Conservation (phyloP, 2,113 vertebrate species). For the Merops nubicus region DNA sequence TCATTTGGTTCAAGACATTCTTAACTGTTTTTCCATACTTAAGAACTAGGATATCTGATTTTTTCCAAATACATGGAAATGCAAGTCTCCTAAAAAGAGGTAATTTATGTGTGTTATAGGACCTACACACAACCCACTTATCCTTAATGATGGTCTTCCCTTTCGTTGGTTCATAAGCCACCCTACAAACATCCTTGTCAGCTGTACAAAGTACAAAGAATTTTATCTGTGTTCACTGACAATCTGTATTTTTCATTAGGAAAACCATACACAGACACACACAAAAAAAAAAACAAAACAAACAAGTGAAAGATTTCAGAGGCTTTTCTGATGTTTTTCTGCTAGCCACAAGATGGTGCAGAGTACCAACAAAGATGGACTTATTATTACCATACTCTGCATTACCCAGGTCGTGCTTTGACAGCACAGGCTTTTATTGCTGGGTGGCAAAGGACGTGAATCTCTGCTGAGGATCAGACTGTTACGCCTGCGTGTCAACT, state of each 20-base stretch:
- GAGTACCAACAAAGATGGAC: conserved; percentile 22
- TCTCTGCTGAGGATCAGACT: neutral
- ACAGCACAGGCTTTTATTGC: neutral
- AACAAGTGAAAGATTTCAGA: neutral
- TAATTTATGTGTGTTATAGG: neutral
- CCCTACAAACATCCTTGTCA: neutral
- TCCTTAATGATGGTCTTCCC: neutral
- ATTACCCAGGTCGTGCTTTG: neutral
- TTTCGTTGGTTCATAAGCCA: neutral
- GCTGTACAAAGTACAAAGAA: neutral
- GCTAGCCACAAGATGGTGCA: conserved; percentile 69
- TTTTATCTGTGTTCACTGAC: neutral
- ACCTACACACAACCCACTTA: neutral
- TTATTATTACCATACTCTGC: neutral
- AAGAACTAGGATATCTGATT: neutral
- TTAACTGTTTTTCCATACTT: neutral
- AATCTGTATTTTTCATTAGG: neutral
- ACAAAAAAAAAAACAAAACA: neutral
- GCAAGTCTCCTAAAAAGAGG: neutral
- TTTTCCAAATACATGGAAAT: neutral
- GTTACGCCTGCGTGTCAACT: neutral
- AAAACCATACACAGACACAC: neutral
- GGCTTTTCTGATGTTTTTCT: conserved; percentile 8
- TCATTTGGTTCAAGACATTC: neutral
- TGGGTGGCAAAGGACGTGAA: neutral